Percentiles rank a stretch among this genome's conserved stretches.
These are phyloP conservation scores for Spheniscus mendiculus DNA, from an alignment of 2,113 vertebrate species.

Conservation along the genomic window DNA sequence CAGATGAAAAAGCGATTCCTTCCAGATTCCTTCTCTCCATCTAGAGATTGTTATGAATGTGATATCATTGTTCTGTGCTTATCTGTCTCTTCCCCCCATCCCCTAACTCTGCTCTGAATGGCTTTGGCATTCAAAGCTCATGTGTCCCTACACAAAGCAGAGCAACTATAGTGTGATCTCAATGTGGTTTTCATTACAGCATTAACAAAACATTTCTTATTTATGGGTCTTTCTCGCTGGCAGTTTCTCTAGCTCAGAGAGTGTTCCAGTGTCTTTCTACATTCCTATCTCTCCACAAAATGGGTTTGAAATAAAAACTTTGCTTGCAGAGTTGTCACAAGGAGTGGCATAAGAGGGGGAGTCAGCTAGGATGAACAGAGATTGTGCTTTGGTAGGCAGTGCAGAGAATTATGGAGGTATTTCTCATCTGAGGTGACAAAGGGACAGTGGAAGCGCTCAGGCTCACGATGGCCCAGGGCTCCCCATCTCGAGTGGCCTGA, in stretches of 20 bases:
- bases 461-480: neutral
- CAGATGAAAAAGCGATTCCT: neutral
- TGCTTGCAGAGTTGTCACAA: neutral
- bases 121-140: neutral
- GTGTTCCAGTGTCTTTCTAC: neutral
- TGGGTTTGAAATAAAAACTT: neutral
- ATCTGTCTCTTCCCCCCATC: neutral
- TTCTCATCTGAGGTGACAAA: neutral
- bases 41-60: neutral
- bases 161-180: neutral
- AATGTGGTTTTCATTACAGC: constrained; percentile 60
- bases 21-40: neutral
- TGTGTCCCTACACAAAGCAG: neutral
- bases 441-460: neutral
- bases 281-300: constrained; percentile 35
- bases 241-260: neutral
- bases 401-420: neutral
- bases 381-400: neutral
- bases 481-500: neutral
- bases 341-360: neutral
- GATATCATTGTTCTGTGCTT: neutral
- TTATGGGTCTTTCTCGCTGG: neutral
- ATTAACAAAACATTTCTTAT: constrained; percentile 50
- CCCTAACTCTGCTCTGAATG: neutral
- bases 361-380: neutral